Percentiles rank a stretch among this genome's conserved stretches.
These are phyloP conservation scores for Thecocarcelia acutangulata DNA, from an alignment of 2,888 invertebrate species.

Conservation along the genomic window DNA sequence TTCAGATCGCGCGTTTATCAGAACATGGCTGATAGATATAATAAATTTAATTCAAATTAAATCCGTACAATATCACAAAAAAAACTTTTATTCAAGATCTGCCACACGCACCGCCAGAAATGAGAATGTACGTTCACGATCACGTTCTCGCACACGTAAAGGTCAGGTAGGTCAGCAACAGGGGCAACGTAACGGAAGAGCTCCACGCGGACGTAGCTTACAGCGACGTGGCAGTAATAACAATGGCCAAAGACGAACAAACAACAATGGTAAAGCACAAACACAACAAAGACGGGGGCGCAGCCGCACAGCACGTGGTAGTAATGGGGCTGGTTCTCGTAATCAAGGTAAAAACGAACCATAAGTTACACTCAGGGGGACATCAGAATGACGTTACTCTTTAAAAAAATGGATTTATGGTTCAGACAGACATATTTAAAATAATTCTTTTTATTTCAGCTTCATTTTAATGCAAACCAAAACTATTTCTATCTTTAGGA, in stretches of 20 bases:
- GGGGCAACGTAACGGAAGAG: slow-evolving; percentile 70
- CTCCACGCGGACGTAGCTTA: slow-evolving; percentile 75
- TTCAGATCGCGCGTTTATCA: too few relatives aligned
- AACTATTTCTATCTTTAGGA: slow-evolving; percentile 67
- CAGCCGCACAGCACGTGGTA: slow-evolving; percentile 74
- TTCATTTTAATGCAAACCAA: slow-evolving; percentile 55
- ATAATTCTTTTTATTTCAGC: slow-evolving; percentile 53
- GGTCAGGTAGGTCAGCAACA: slow-evolving; percentile 69
- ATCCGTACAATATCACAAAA: neutral
- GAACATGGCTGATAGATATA: too few relatives aligned
- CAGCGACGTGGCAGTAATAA: slow-evolving; percentile 72
- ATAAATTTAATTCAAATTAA: too few relatives aligned
- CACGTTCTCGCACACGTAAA: slow-evolving; percentile 75
- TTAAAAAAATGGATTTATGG: slow-evolving; percentile 55
- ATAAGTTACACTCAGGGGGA: slow-evolving; percentile 60
- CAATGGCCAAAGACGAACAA: slow-evolving; percentile 54
- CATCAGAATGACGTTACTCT: slow-evolving; percentile 44
- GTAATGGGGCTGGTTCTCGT: slow-evolving; percentile 70
- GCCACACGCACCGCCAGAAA: slow-evolving; percentile 67
- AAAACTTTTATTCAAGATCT: slow-evolving; percentile 70
- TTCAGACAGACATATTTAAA: slow-evolving; percentile 48
- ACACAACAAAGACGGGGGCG: slow-evolving; percentile 78
- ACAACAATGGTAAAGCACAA: slow-evolving; percentile 71
- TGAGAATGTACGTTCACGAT: slow-evolving; percentile 74
- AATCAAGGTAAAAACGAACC: slow-evolving; percentile 78